Evolutionary conservation across 1,140 invertebrate genomes (phyloP), one percentile per base, ranked within the genome.

Genomic region (Heliothis virescens): DNA sequence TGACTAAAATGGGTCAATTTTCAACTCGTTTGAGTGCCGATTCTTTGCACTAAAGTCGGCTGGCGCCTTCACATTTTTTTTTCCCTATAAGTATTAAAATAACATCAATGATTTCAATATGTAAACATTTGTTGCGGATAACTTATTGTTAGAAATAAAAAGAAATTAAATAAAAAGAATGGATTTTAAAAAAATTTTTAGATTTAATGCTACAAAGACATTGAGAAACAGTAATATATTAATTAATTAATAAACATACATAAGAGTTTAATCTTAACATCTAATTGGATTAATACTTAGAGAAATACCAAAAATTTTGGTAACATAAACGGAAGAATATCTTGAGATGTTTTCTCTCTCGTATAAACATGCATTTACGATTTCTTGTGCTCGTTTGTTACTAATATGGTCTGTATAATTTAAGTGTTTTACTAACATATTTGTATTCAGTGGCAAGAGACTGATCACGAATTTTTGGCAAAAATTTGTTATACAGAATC

Each of bases 311-410:
- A 62, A 69, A 29, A 47, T 52, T n/a, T 41, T 69, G 65, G 26
- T 69, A 69, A 52, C 48, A 69, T 29, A 13, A 62, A 52, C n/a
- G 18, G 62, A 65, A 65, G 62, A 65, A 47, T 16, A 57, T 72
- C 57, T 55, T 57, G 60, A 81, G 79, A 62, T 78, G 75, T n/a
- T 75, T 57, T 29, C 41, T 72, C 67, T 82, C 81, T 83, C 81
- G 67, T 83, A 83, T 82, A 89, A 85, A 87, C 87, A 91, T 90
- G 89, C 88, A 90, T 91, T 90, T 90, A 89, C 90, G 82, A 69
- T 80, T 85, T 83, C 75, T 62, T 65, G 26, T 87, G 76, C 16
- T 60, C 2, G 34, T 15, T 60, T 60, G 55, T 82, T 82, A 80
- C 79, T 85, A 84, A 86, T 77, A 41, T 59, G n/a, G 76, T 82